phyloP scores from a whole-genome alignment of 2,888 invertebrate genomes.

The Cryptophagus acutangulus region DNA sequence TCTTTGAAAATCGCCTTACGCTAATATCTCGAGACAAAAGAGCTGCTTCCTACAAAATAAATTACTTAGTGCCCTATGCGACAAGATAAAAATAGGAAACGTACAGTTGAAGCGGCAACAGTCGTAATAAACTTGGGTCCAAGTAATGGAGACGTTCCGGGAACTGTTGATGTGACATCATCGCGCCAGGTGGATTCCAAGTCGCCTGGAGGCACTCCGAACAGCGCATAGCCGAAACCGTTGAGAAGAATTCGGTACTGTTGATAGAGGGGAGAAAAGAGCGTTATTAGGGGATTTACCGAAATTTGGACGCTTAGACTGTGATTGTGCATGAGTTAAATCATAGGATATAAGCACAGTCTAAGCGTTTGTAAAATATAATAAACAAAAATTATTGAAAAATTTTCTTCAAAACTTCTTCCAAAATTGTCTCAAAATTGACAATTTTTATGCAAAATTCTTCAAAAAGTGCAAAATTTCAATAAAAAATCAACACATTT shows the following conservation, averaged over 20 bases:
- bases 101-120: conserved; percentile 57
- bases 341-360: no score
- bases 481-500: no score
- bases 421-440: no score
- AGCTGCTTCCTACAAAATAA: conserved; percentile 55
- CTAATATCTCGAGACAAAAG: conserved; percentile 62
- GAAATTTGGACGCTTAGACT: no score
- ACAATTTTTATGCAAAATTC: no score
- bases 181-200: conserved; percentile 68
- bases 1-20: conserved; percentile 63
- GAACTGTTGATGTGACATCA: conserved; percentile 48
- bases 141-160: conserved; percentile 50
- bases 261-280: no score
- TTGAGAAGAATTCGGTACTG: conserved; percentile 84
- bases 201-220: conserved; percentile 70
- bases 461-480: no score
- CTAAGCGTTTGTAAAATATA: no score
- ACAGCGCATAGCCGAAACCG: conserved; percentile 74
- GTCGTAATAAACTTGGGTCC: conserved; percentile 51
- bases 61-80: neutral
- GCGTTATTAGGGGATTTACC: no score
- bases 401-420: no score
- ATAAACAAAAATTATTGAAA: no score
- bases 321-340: no score
- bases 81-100: conserved; percentile 8